Conservation (phyloP, 2,113 vertebrate genomes). For the Ibidorhyncha struthersii region DNA sequence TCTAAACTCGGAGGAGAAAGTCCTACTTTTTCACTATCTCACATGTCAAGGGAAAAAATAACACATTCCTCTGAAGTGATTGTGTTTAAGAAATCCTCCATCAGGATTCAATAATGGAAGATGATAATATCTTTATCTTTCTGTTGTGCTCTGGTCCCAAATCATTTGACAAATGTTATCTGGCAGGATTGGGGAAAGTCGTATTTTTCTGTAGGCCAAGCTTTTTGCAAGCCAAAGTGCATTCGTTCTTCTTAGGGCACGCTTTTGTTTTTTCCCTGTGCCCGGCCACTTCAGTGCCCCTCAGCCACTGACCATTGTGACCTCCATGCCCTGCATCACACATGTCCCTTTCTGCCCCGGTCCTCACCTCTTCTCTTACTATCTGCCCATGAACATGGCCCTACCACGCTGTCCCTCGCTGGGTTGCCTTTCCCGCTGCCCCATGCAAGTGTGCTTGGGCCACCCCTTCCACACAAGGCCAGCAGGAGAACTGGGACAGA, state of each 20-base stretch:
- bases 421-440: background rate
- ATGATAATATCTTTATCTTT: slow-evolving; percentile 39
- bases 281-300: background rate
- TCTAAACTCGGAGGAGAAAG: slow-evolving; percentile 36
- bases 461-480: background rate
- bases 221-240: background rate
- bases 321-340: background rate
- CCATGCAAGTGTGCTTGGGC: accelerated
- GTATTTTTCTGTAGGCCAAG: background rate
- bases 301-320: background rate
- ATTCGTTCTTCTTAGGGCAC: background rate
- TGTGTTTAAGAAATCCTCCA: background rate
- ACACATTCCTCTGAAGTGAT: background rate
- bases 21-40: slow-evolving; percentile 57
- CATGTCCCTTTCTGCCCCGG: background rate
- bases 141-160: background rate
- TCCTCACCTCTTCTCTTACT: background rate
- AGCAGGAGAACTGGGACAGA: background rate
- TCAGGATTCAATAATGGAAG: slow-evolving; percentile 53
- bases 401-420: background rate
- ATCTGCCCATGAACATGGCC: background rate
- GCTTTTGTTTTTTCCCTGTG: background rate
- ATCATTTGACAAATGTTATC: slow-evolving; percentile 32
- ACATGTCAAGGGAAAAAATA: slow-evolving; percentile 38
- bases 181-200: background rate